Base-by-base conservation (phyloP, 2,888 invertebrate species). In the Sialis lutaria region DNA sequence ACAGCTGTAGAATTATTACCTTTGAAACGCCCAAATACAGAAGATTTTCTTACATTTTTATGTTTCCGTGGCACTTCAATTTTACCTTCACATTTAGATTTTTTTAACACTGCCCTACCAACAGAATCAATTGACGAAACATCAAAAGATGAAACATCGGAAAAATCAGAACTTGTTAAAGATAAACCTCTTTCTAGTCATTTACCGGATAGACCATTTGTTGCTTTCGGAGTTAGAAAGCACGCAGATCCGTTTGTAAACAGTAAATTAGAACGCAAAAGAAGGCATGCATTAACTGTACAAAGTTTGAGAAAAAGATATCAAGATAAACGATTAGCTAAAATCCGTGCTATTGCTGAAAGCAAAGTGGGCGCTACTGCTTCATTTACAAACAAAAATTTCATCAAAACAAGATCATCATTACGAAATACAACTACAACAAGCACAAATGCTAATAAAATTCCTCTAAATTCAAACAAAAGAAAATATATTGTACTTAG, bases 11-110 rank as follows among this genome's bases (percentile, higher is more conserved):
- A 79, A 55, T 65, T 79, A 51, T 67, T 78, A 55, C 74, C 77
- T 35, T 72, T 72, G 53, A 78, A 78, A 58, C 69, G 83, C 55
- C 85, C 87, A 30, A 83, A 82, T 58, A 85, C 88, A 2, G 86
- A 87, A 67, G 88, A 89, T 62, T 89, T 89, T 59, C 63, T 89
- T 41, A 87, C 86, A 44, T 89, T 85, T 65, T 68, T 89, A 10
- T 88, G 88, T 62, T 82, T 85, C 57, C 73, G 88, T 62, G 83
- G 87, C 35, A 83, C 84, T 22, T 70, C 78, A 6, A 73, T 79
- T 43, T 63, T 86, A 50, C 85, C 86, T 30, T 73, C 82, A 1
- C 78, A 73, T 54, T 64, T 86, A 53, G 81, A 82, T 61, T 82
- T 80, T 59, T 77, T 86, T 60, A 72, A 77, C 57, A 58, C 64